phyloP scores from a whole-genome alignment of 2,888 invertebrate genomes.

The Meiosimyza decipiens region DNA sequence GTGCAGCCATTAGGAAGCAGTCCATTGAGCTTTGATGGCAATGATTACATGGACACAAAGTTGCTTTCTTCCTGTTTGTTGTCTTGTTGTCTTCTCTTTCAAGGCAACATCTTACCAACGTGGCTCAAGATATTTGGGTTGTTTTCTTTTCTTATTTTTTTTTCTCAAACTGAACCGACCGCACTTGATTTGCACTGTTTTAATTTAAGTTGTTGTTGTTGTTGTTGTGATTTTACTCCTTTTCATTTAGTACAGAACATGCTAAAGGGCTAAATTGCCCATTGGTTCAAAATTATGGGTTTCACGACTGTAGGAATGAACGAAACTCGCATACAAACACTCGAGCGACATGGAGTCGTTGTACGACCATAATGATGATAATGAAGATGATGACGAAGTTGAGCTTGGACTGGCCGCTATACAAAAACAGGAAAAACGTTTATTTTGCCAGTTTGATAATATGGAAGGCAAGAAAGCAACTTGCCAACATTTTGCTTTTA shows the following conservation, averaged over 20 bases:
- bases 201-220: not conserved
- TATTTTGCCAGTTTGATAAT: slow-evolving; percentile 37
- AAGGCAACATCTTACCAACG: too few relatives aligned
- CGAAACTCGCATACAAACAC: too few relatives aligned
- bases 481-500: slow-evolving; percentile 35
- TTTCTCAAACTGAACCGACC: too few relatives aligned
- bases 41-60: not conserved
- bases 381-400: not conserved
- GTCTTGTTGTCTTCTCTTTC: too few relatives aligned
- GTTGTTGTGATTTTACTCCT: slow-evolving; percentile 22
- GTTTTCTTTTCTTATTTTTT: too few relatives aligned
- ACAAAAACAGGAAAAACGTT: slow-evolving; percentile 40
- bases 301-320: slow-evolving; percentile 47
- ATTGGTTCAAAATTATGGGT: slow-evolving; percentile 68
- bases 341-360: too few relatives aligned
- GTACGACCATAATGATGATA: too few relatives aligned
- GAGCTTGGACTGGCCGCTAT: not conserved
- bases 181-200: slow-evolving; percentile 1
- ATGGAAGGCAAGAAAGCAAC: slow-evolving; percentile 6
- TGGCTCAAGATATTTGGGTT: too few relatives aligned
- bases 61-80: not conserved
- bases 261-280: slow-evolving; percentile 67
- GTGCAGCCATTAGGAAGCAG: too few relatives aligned
- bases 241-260: slow-evolving; percentile 46
- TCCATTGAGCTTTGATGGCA: slow-evolving; percentile 15